A percentile compares a stretch with the other conserved stretches of the same genome.
phyloP scores from a whole-genome alignment of 2,113 vertebrate species.

The Tauraco erythrolophus region DNA sequence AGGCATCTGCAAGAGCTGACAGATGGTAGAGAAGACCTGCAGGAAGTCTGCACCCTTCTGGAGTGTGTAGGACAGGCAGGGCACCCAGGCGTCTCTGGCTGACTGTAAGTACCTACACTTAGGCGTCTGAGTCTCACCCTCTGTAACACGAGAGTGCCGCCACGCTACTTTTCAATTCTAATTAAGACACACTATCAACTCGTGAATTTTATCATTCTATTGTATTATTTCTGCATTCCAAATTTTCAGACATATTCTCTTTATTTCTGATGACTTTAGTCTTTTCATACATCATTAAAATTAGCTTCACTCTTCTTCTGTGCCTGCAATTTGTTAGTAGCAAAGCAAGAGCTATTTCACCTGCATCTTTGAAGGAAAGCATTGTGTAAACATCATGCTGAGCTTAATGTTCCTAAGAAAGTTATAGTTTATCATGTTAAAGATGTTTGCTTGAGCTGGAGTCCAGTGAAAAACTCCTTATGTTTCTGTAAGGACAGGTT shows the following conservation, averaged over 20 bases:
- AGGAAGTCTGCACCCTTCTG: not conserved
- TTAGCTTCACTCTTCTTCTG: not conserved
- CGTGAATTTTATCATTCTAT: not conserved
- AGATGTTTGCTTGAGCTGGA: not conserved
- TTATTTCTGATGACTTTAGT: not conserved
- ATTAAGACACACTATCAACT: not conserved
- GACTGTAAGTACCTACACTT: not conserved
- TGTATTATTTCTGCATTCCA: not conserved
- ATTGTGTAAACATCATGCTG: not conserved
- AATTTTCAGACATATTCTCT: not conserved
- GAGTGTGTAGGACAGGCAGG: not conserved
- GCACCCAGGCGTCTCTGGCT: not conserved
- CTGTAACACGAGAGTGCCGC: not conserved
- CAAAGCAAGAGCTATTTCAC: slow-evolving; percentile 5
- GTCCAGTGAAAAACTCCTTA: not conserved
- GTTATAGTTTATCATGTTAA: not conserved
- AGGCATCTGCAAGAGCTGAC: not conserved
- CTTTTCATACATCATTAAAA: not conserved
- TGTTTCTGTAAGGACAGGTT: not conserved
- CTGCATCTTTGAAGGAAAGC: not conserved
- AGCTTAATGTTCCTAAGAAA: not conserved
- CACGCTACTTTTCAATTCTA: not conserved
- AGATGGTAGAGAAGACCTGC: not conserved
- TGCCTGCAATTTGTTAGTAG: not conserved
- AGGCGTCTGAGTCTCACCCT: not conserved